These are phyloP conservation scores for Setipinna tenuifilis DNA, from an alignment of 2,797 vertebrate species.

Conservation along the genomic window DNA sequence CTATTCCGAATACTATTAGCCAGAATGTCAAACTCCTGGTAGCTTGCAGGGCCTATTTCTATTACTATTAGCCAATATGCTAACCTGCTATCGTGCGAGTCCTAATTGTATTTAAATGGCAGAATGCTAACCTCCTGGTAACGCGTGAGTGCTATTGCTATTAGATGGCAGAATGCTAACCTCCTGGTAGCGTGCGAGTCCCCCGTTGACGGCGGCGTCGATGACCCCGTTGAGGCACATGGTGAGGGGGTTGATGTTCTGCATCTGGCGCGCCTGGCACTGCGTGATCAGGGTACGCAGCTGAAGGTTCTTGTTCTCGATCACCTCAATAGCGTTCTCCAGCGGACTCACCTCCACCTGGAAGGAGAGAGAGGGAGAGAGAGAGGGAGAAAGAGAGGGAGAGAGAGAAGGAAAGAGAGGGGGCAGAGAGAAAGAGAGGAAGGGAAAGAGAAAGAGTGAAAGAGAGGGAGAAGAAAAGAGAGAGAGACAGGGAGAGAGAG, in stretches of 20 bases:
- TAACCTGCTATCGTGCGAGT: too few relatives aligned
- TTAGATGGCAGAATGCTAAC: too few relatives aligned
- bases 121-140: slow-evolving; percentile 75
- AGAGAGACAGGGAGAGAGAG: neutral
- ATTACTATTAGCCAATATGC: too few relatives aligned
- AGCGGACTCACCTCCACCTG: slow-evolving; percentile 97
- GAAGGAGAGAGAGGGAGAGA: slow-evolving; percentile 8
- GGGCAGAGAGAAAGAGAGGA: too few relatives aligned
- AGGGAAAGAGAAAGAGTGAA: too few relatives aligned
- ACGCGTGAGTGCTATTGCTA: too few relatives aligned
- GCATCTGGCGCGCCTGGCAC: slow-evolving; percentile 95
- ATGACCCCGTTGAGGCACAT: slow-evolving; percentile 99
- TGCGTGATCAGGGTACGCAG: slow-evolving; percentile 92
- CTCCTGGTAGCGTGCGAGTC: slow-evolving; percentile 96
- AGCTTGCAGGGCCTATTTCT: too few relatives aligned
- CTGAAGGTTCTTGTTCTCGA: slow-evolving; percentile 97
- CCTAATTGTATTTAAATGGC: too few relatives aligned
- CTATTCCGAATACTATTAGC: too few relatives aligned
- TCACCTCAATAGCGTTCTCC: slow-evolving; percentile 96
- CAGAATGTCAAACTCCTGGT: too few relatives aligned
- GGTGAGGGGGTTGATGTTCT: slow-evolving; percentile 96
- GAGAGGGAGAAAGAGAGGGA: neutral
- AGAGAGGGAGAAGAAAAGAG: too few relatives aligned
- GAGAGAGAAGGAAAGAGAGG: neutral
- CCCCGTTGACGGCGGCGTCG: slow-evolving; percentile 96